Percentiles rank a stretch among this genome's conserved stretches.
Evolutionary conservation across 2,797 vertebrate genomes (phyloP).

Genomic region (Urosaurus nigricauda): DNA sequence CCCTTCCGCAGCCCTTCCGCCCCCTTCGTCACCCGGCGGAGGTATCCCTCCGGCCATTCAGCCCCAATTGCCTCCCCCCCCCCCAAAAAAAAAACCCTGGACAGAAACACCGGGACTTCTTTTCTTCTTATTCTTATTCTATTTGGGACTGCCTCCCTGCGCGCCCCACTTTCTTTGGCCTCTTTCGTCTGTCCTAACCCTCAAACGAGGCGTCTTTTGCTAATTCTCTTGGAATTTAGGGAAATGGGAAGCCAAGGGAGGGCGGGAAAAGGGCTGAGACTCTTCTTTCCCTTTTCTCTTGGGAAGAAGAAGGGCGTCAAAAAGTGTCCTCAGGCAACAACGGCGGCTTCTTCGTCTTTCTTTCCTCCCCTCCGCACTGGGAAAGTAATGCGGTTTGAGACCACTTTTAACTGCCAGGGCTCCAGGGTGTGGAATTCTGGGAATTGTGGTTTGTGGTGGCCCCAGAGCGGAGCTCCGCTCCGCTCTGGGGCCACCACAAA

Average conservation of each 20-base stretch:
- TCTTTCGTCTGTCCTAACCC: not conserved
- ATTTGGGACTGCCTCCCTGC: not conserved
- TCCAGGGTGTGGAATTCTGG: no score
- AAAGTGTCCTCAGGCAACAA: not conserved
- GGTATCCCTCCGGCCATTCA: not conserved
- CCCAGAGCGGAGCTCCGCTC: no score
- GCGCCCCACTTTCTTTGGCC: not conserved
- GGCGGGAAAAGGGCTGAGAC: slow-evolving; percentile 18
- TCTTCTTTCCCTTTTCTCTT: no score
- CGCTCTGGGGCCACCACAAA: no score
- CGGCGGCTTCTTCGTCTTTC: no score
- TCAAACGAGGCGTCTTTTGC: not conserved
- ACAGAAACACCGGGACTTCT: not conserved
- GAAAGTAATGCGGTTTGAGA: no score
- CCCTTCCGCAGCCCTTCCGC: not conserved
- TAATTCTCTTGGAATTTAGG: not conserved
- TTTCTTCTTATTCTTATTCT: not conserved
- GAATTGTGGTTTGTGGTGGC: no score
- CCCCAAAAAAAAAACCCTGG: no score
- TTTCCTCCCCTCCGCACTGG: no score
- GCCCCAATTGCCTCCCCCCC: slow-evolving; percentile 8
- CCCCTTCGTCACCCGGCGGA: not conserved
- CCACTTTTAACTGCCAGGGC: no score
- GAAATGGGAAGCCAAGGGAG: not conserved
- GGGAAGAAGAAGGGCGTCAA: not conserved